A percentile compares a stretch with the other conserved stretches of the same genome.
Evolutionary conservation across 2,797 vertebrate genomes (phyloP).

Genomic region (Microhierax caerulescens): DNA sequence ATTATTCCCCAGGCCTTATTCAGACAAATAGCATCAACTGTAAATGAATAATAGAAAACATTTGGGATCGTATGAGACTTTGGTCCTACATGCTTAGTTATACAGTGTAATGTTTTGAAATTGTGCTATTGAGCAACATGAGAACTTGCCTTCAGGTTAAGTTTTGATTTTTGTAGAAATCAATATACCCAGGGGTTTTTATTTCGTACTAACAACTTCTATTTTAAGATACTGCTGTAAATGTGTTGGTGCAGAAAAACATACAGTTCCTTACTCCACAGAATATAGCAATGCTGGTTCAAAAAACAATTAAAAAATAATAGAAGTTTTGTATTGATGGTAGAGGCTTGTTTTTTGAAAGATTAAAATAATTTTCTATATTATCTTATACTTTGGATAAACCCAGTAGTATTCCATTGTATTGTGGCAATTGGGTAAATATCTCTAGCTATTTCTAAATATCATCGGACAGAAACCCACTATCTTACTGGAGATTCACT

Average conservation of each 20-base stretch:
- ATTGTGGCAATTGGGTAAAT: background rate
- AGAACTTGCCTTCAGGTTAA: background rate
- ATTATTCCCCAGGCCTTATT: background rate
- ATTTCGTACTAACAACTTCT: background rate
- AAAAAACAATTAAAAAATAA: background rate
- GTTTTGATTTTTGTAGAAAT: background rate
- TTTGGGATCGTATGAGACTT: background rate
- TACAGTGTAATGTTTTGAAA: background rate
- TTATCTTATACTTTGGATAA: background rate
- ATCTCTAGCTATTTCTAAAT: background rate
- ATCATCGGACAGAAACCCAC: background rate
- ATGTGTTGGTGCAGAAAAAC: background rate
- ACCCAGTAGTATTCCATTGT: background rate
- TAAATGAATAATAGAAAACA: background rate
- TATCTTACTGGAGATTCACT: background rate
- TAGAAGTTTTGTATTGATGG: background rate
- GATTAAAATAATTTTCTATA: background rate
- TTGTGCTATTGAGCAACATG: background rate
- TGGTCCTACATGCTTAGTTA: accelerated
- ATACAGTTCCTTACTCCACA: background rate
- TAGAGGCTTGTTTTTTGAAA: background rate
- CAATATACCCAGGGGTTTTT: background rate
- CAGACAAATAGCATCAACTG: background rate
- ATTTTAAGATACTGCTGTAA: background rate
- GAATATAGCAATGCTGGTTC: background rate